These are phyloP conservation scores for Xestia ashworthii DNA, from an alignment of 2,888 invertebrate genomes.

Conservation along the genomic window DNA sequence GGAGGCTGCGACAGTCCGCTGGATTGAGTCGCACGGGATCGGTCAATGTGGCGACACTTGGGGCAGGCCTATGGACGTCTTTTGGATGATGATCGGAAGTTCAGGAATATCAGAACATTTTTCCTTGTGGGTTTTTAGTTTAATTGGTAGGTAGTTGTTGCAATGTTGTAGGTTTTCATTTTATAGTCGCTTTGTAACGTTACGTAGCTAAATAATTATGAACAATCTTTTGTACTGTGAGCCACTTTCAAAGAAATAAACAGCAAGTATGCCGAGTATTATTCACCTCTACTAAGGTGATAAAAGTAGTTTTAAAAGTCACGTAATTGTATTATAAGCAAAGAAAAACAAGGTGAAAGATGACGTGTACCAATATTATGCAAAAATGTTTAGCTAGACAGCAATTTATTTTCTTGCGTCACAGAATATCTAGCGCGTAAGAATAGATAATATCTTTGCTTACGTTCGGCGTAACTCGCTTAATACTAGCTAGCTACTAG, in stretches of 20 bases:
- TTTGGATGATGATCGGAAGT: not conserved
- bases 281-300: not conserved
- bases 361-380: conserved; percentile 4
- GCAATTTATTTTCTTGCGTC: conserved; percentile 12
- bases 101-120: not conserved
- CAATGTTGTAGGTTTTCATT: not conserved
- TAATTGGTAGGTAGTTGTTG: not conserved
- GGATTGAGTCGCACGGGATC: too few relatives aligned
- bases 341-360: not conserved
- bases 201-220: not conserved
- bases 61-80: too few relatives aligned
- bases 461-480: not conserved
- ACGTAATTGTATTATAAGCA: not conserved
- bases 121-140: not conserved
- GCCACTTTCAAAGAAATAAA: not conserved
- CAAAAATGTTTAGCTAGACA: not conserved
- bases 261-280: not conserved
- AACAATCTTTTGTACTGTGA: not conserved
- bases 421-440: conserved; percentile 22
- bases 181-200: not conserved
- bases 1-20: too few relatives aligned
- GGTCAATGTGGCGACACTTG: too few relatives aligned
- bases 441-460: conserved; percentile 12
- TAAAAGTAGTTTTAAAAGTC: not conserved
- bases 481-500: too few relatives aligned